phyloP scores from a whole-genome alignment of 2,888 invertebrate genomes.

The Chymomyza amoena region DNA sequence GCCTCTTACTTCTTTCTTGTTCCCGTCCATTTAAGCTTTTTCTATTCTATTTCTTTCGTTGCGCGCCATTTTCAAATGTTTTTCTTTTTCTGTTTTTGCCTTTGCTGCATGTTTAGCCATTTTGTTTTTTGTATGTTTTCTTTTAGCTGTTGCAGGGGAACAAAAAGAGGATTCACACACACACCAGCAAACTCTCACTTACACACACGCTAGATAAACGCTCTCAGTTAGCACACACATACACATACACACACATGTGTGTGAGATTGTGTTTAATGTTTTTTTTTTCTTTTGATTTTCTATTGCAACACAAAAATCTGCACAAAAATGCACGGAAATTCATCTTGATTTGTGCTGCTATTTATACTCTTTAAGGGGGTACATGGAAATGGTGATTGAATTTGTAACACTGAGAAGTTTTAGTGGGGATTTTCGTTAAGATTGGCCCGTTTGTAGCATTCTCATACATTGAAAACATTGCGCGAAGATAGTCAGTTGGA shows the following conservation, averaged over 20 bases:
- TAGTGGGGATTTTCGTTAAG: too few species aligned
- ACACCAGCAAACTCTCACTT: background rate
- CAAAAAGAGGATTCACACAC: slow-evolving; percentile 19
- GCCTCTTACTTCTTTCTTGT: slow-evolving; percentile 9
- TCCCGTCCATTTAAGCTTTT: slow-evolving; percentile 42
- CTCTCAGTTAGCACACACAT: slow-evolving; percentile 14
- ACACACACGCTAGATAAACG: slow-evolving; percentile 22
- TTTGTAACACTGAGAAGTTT: background rate
- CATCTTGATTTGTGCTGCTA: slow-evolving; percentile 64
- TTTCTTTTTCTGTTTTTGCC: slow-evolving; percentile 26
- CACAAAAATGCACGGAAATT: slow-evolving; percentile 67
- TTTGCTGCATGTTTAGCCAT: slow-evolving; percentile 20
- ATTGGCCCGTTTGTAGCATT: too few species aligned
- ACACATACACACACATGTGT: background rate
- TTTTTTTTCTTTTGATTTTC: slow-evolving; percentile 15
- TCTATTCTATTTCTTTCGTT: slow-evolving; percentile 29
- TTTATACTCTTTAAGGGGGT: slow-evolving; percentile 2
- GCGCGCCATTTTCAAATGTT: slow-evolving; percentile 51
- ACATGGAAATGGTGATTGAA: background rate
- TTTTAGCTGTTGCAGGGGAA: slow-evolving; percentile 27
- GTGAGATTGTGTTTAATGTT: slow-evolving; percentile 17
- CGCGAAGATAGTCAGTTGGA: too few species aligned
- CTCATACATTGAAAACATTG: too few species aligned
- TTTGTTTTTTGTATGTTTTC: slow-evolving; percentile 1
- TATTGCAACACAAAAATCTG: slow-evolving; percentile 52